Evolutionary conservation across 2,888 invertebrate species (phyloP).

Genomic region (Volucella inflata): DNA sequence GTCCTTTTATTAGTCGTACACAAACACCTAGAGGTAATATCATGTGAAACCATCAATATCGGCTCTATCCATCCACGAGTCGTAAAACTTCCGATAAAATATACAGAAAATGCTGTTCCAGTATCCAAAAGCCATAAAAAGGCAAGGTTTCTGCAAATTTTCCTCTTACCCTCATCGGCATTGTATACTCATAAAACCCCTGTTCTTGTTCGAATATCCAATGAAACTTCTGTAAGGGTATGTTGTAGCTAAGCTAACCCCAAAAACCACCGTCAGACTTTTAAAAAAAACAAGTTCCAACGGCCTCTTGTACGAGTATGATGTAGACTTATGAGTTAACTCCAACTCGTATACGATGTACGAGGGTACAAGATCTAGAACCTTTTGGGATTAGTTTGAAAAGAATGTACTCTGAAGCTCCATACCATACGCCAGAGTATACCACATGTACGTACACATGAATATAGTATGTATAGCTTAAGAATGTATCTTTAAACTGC

Average conservation of each 20-base stretch:
- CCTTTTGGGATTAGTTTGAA: conserved; percentile 51
- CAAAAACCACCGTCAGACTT: background rate
- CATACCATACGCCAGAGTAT: background rate
- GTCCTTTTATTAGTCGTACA: background rate
- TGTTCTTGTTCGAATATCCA: conserved; percentile 10
- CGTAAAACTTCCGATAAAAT: conserved; percentile 57
- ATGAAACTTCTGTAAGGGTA: background rate
- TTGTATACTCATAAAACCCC: conserved; percentile 50
- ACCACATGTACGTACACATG: background rate
- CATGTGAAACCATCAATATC: conserved; percentile 59
- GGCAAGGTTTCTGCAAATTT: conserved; percentile 35
- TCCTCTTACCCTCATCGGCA: conserved; percentile 10
- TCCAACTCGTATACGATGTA: background rate
- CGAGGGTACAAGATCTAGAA: conserved; percentile 2
- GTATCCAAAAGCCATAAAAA: conserved; percentile 66
- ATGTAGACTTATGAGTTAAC: too few species aligned
- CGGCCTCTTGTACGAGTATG: too few species aligned
- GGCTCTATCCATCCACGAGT: conserved; percentile 39
- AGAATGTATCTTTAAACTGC: background rate
- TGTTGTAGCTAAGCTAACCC: conserved; percentile 8
- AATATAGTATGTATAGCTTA: too few species aligned
- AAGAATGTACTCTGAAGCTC: conserved; percentile 14
- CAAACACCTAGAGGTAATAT: conserved; percentile 25
- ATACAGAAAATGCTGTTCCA: conserved; percentile 34
- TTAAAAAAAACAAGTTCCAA: too few species aligned